Evolutionary conservation across 2,113 vertebrate species (phyloP), one percentile per base, ranked within the genome.

Genomic region (Solea senegalensis): DNA sequence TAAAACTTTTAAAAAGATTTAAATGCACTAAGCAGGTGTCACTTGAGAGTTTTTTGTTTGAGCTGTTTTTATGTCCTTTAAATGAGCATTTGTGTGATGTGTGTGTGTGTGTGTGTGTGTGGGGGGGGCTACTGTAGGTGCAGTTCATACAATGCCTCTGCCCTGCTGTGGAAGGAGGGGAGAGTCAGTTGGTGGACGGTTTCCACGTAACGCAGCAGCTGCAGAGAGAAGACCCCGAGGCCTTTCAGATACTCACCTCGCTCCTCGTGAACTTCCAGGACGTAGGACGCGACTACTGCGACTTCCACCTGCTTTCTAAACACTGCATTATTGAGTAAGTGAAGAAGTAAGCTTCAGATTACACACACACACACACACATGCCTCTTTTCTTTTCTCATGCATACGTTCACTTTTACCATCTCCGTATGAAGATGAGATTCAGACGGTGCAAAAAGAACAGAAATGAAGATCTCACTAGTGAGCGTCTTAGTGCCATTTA

Each of bases 91-190:
- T 78, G 58, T 45, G 43, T 3, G 8, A 15, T 15, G 57, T 63
- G 56, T 72, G 45, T 51, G 83, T 62, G 21, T 21, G 21, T 21
- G 21, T 21, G 21, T 21, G 21, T 21, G 21, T 21, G 21, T 21
- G 21, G 21, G 21, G 21, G 50, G 51, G 15, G 15, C 3, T 27
- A 46, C 65, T 28, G 0, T 77, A 99, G 98, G 94, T 99, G 72
- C 97, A 99, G 71, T 92, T 99, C 48, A 93, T 99, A 64, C 97
- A 99, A 28, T 99, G 97, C 69, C 93, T 98, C 90, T 93, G 90
- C 52, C 96, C 96, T 91, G 95, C 97, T 0, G 75, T 81, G 53
- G 72, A 89, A 12, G 97, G 97, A 40, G 98, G 96, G 0, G 96
- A 98, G 66, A 95, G 95, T 16, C 91, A 95, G 84, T 90, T 95